Percentiles rank a stretch among this genome's conserved stretches.
Evolutionary conservation across 2,888 invertebrate species (phyloP).

Genomic region (Buathra laborator): DNA sequence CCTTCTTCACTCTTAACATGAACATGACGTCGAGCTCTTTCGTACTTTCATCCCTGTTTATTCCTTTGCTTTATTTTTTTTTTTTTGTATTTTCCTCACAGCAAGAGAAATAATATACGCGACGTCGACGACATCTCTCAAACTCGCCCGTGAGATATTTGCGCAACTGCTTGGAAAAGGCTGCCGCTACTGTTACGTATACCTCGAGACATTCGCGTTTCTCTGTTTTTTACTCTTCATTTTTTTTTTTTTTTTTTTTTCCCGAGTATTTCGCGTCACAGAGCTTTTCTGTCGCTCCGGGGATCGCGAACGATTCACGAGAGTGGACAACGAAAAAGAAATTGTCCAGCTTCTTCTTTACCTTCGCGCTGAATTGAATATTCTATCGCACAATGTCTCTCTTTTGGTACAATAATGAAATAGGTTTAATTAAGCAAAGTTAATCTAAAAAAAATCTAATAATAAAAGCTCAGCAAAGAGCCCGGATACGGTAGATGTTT

Average conservation of each 20-base stretch:
- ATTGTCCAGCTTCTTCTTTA: background rate
- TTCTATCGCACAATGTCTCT: background rate
- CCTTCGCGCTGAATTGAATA: background rate
- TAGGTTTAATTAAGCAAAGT: too few species aligned
- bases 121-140: constrained; percentile 52
- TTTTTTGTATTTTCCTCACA: constrained; percentile 3
- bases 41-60: background rate
- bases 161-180: constrained; percentile 35
- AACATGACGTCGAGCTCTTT: background rate
- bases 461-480: too few species aligned
- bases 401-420: background rate
- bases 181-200: background rate
- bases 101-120: constrained; percentile 49
- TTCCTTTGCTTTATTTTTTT: constrained; percentile 21
- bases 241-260: background rate
- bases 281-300: constrained; percentile 5
- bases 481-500: too few species aligned
- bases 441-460: too few species aligned
- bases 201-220: constrained; percentile 1
- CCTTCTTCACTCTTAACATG: background rate
- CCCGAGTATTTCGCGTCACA: constrained; percentile 2
- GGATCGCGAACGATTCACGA: background rate
- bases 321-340: background rate
- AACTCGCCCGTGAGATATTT: constrained; percentile 62
- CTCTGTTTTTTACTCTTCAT: constrained; percentile 1